Evolutionary conservation across 2,113 vertebrate genomes (phyloP).

Genomic region (Phalacrocorax aristotelis): DNA sequence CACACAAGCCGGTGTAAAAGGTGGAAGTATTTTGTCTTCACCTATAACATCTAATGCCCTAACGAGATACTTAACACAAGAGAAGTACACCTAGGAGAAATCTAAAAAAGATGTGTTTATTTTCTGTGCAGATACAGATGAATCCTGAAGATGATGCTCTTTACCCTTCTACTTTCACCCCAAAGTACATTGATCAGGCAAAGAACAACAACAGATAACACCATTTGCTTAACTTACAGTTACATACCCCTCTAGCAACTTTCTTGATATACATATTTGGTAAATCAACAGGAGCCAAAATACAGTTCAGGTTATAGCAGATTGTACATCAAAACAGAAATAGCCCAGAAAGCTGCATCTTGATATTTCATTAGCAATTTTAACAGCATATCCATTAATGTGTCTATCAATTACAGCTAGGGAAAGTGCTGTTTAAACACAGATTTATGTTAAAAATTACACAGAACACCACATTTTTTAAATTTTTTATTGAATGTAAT

Average conservation of each 20-base stretch:
- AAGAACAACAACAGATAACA: not conserved
- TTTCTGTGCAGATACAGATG: conserved; percentile 9
- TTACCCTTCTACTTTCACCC: not conserved
- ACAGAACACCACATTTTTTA: not conserved
- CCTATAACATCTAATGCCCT: rapidly evolving
- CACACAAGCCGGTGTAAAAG: not conserved
- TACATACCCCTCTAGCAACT: not conserved
- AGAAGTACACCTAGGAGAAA: not conserved
- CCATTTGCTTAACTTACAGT: not conserved
- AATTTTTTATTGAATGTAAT: conserved; percentile 38
- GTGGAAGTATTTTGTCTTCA: not conserved
- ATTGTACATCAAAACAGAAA: not conserved
- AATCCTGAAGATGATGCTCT: not conserved
- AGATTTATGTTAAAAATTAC: conserved; percentile 40
- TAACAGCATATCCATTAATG: not conserved
- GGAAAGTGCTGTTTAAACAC: not conserved
- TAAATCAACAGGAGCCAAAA: not conserved
- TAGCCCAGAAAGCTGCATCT: not conserved
- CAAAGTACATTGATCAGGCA: not conserved
- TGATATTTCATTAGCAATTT: not conserved
- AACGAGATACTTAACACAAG: not conserved
- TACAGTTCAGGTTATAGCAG: not conserved
- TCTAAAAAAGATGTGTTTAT: conserved; percentile 9
- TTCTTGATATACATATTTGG: conserved; percentile 24
- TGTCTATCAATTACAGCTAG: not conserved